Evolutionary conservation across 2,113 vertebrate species (phyloP), one percentile per base, ranked within the genome.

Genomic region (Jaculus jaculus): DNA sequence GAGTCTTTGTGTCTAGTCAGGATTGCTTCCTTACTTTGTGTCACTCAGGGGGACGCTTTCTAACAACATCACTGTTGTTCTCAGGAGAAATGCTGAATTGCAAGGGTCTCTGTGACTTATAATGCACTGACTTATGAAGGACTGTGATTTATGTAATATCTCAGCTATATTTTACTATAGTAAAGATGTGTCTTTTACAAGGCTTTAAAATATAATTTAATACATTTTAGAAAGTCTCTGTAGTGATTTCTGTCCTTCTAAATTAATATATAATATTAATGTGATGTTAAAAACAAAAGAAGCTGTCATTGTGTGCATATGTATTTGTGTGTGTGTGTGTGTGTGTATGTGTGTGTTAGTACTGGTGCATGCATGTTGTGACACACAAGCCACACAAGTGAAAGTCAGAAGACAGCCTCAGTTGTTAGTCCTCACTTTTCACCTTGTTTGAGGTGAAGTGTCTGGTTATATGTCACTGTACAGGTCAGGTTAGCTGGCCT

Each of bases 151-250:
- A 37, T 3, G 47, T 28, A 30, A 3, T 28, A n/a, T 68, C 16
- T 54, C 34, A 24, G 58, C 12, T n/a, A 11, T 21, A 42, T 51
- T 91, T 77, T 58, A 47, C 8, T 18, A 23, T 11, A 20, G 54
- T 20, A 39, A 84, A 90, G 26, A 54, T 54, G 26, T 12, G 15
- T 24, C 47, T 71, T 88, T 87, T 54, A 15, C 26, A 61, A 80
- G 60, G 30, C 72, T 87, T 88, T 54, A 71, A 91, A 88, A 84
- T 81, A 84, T 92, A 91, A 85, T 37, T 23, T 42, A 65, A 18
- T 9, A 11, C 60, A 26, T 32, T 74, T 75, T 66, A 80, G 26
- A 18, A 77, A 72, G 47, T 69, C 71, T 24, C 0, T 34, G 24
- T 17, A 3, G 47, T 71, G 60, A 60, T 60, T 60, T 74, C 63